Percentiles rank a stretch among this genome's conserved stretches.
phyloP scores from a whole-genome alignment of 1,140 invertebrate genomes.

The Diabrotica undecimpunctata region DNA sequence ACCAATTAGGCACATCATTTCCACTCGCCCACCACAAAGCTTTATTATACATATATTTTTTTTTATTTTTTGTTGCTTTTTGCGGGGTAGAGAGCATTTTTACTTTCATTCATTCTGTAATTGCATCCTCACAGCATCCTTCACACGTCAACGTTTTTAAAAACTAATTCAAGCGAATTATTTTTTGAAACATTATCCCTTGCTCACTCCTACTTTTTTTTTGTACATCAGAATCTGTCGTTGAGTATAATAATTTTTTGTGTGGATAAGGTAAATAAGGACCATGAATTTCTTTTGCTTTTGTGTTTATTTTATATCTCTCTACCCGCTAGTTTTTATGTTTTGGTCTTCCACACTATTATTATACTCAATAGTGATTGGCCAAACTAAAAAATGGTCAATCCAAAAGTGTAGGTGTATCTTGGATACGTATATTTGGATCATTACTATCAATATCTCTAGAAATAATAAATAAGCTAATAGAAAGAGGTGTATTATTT shows the following conservation, averaged over 20 bases:
- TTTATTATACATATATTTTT: not conserved
- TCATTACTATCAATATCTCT: too few relatives aligned
- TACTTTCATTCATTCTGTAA: constrained; percentile 1
- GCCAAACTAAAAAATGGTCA: not conserved
- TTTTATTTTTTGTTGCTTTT: constrained; percentile 32
- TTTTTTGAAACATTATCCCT: constrained; percentile 5
- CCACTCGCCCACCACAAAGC: too few relatives aligned
- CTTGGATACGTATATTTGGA: not conserved
- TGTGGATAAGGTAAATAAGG: constrained; percentile 24
- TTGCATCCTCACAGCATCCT: not conserved
- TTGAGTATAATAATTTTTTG: constrained; percentile 41
- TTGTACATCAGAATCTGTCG: constrained; percentile 35
- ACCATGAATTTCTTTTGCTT: not conserved
- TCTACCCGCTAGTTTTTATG: constrained; percentile 43
- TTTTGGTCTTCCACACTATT: constrained; percentile 33
- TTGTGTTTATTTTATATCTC: constrained; percentile 35
- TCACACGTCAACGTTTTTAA: not conserved
- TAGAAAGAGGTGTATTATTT: too few relatives aligned
- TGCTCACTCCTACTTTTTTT: constrained; percentile 8
- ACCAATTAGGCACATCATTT: too few relatives aligned
- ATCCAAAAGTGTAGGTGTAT: too few relatives aligned
- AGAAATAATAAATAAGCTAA: too few relatives aligned
- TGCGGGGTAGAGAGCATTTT: constrained; percentile 65
- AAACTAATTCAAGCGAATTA: not conserved
- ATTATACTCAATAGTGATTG: constrained; percentile 40